A percentile compares a stretch with the other conserved stretches of the same genome.
These are phyloP conservation scores for Pelobates fuscus DNA, from an alignment of 2,113 vertebrate species.

Conservation along the genomic window DNA sequence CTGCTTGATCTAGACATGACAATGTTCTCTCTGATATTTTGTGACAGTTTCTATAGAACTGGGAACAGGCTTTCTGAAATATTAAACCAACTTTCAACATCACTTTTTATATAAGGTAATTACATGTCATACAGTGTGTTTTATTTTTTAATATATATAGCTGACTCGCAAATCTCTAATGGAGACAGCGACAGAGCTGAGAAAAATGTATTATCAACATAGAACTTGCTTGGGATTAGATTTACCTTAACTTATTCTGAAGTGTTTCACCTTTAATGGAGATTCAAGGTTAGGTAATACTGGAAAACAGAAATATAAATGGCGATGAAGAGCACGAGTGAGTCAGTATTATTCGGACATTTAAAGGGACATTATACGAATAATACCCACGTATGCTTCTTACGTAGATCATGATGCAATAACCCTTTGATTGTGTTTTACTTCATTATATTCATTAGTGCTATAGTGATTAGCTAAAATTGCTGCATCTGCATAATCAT, in stretches of 20 bases:
- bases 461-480: too few relatives aligned
- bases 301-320: background rate
- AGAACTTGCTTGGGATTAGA: background rate
- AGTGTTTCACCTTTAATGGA: background rate
- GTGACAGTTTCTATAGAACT: slow-evolving; percentile 1
- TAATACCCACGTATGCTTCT: too few relatives aligned
- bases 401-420: too few relatives aligned
- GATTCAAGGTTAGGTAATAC: background rate
- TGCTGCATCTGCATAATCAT: too few relatives aligned
- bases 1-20: background rate
- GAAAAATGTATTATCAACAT: slow-evolving; percentile 4
- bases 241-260: slow-evolving; percentile 13
- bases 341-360: background rate
- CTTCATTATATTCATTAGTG: too few relatives aligned
- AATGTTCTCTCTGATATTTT: background rate
- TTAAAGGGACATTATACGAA: too few relatives aligned
- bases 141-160: slow-evolving; percentile 27
- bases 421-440: too few relatives aligned
- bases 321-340: background rate
- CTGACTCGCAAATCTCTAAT: background rate
- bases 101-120: slow-evolving; percentile 24
- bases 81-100: background rate
- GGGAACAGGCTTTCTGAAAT: background rate
- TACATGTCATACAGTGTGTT: background rate
- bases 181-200: background rate